Base-by-base conservation (phyloP, 2,888 invertebrate species). In the Caenorhabditis panamensis region DNA sequence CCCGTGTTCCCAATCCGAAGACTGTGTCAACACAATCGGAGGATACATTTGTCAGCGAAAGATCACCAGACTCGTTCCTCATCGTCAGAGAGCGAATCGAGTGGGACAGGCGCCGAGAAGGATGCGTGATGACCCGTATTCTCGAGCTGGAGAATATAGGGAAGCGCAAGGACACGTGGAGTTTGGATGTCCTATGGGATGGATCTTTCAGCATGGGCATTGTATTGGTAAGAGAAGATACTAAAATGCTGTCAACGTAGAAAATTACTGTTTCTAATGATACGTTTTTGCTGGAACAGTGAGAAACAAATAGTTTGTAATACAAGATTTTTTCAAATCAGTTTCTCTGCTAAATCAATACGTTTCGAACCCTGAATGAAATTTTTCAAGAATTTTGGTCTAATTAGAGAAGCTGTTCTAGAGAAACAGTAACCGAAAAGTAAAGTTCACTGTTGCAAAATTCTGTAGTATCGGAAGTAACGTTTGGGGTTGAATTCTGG, bases 11-110 rank as follows among this genome's bases (percentile, higher is more conserved):
- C 44, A 72, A 2, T 58, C 49, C 6, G 87, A 88, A 69, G 79
- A 82, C 11, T 88, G 88, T 58, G 56, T 84, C 31, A 88, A 88
- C 72, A 84, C 84, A 22, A 75, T 78, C 56, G 88, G 96, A 0
- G 95, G 95, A 0, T 96, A 94, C 63, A 93, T 94, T 13, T 96
- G 96, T 91, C 83, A 82, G 62, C 62, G 72, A 13, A 56, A 69
- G 22, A 66, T 72, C 59, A 49, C 81, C n/a, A 78, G 82, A 28
- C 67, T 79, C 3, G 66, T 79, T 44, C 62, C 79, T 0, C 76
- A 78, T 51, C 79, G 79, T 67, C 78, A 79, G 36, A 41, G 76
- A 5, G 58, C 56, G 8, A 67, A 77, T 63, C 68, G 68, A 22
- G 51, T 67, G 13, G 73, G 73, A 20, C 49, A 51, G 36, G 67